Evolutionary conservation across 2,888 invertebrate species (phyloP).

Genomic region (Lycaena phlaeas): DNA sequence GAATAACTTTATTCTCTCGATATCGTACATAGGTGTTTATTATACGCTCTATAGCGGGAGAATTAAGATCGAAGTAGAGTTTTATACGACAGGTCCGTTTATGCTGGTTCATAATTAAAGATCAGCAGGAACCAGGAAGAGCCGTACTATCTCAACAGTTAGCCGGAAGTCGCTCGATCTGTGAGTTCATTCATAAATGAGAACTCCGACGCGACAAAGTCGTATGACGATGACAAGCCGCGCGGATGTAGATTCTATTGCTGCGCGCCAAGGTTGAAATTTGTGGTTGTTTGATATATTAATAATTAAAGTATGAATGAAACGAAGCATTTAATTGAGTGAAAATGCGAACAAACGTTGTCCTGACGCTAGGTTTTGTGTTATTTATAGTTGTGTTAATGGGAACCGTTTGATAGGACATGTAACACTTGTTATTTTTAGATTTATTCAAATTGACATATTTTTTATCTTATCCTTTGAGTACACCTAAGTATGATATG

Average conservation of each 20-base stretch:
- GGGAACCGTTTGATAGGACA: no score
- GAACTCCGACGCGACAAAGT: conserved; percentile 54
- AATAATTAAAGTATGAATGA: conserved; percentile 65
- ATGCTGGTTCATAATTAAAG: conserved; percentile 64
- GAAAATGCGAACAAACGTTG: conserved; percentile 53
- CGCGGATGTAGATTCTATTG: conserved; percentile 43
- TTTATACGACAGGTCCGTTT: conserved; percentile 39
- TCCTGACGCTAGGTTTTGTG: conserved; percentile 16
- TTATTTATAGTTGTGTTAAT: background rate
- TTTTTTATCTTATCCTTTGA: no score
- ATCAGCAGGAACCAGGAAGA: conserved; percentile 73
- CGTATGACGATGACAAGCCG: conserved; percentile 45
- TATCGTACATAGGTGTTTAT: conserved; percentile 41
- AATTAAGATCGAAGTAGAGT: conserved; percentile 29
- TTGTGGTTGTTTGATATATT: conserved; percentile 30
- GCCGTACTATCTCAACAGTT: conserved; percentile 73
- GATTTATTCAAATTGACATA: no score
- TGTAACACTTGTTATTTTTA: no score
- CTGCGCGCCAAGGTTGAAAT: conserved; percentile 33
- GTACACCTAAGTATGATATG: no score
- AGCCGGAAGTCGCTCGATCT: conserved; percentile 71
- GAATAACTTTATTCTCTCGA: conserved; percentile 69
- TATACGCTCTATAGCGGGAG: conserved; percentile 30
- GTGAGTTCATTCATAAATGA: conserved; percentile 72
- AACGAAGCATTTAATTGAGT: conserved; percentile 63